Evolutionary conservation across 1,140 invertebrate species (phyloP), one percentile per base, ranked within the genome.

Genomic region (Lucilia sericata): DNA sequence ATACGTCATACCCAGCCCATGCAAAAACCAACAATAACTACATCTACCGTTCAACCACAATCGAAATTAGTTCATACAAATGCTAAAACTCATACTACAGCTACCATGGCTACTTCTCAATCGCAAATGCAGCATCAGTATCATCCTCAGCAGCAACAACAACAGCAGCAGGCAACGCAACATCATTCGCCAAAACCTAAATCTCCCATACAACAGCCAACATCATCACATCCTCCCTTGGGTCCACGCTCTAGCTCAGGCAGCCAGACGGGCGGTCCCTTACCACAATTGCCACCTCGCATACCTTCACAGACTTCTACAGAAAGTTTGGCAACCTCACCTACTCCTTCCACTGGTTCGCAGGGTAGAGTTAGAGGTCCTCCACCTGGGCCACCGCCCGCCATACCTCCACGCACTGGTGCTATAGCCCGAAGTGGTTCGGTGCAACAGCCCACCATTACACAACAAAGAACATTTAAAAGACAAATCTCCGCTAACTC

Each of bases 361-460:
- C 86, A 86, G 85, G 74, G 88, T 10, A 25, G 65, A 2, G 49
- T 34, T 14, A 80, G 75, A 83, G 85, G 87, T 82, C 86, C 85
- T 47, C 86, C 88, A 36, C 87, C 85, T 0, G 89, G 89, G 0
- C 92, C 86, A 85, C 92, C 87, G 86, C 92, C 85, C 87, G 93
- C 90, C 82, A 93, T 91, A 87, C 90, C 90, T 81, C 91, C 87
- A 49, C 88, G 85, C 81, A 91, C 86, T 0, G 89, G 88, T 7
- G 87, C 87, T 34, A 90, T 89, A 14, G 88, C 88, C 19, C 87
- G 91, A 80, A 88, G 88, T 80, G 87, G 87, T 10, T 90, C 91
- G 0, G 85, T 91, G 17, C 90, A 89, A 84, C 81, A 34, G 55
- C 82, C 7, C 34, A 83, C 65, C 55, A 78, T 42, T 51, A 70